Evolutionary conservation across 2,888 invertebrate genomes (phyloP), one percentile per base, ranked within the genome.

Genomic region (Campoplex nolae): DNA sequence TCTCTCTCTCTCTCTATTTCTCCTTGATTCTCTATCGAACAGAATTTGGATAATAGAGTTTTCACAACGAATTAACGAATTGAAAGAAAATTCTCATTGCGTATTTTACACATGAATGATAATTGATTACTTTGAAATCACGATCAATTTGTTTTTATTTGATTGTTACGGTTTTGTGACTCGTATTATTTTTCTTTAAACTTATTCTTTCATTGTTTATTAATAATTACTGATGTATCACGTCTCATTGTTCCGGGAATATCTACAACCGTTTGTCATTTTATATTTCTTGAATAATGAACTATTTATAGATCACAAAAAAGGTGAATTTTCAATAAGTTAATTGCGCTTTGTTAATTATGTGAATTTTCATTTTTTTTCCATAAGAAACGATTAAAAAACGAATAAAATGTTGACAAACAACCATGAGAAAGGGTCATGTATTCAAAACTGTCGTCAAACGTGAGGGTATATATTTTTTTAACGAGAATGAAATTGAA

Each of bases 11-110:
- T 23, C 32, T 48, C 48, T 38, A 68, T 71, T 38, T 67, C 74
- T 80, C 77, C 42, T 74, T 13, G 73, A 87, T 83, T 83, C 88
- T 35, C 38, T 32, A 48, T 23, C 23, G 2, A 65, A n/a, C 13
- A 23, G 67, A 67, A 54, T 67, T 67, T 54, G 35, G 67, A 77
- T 68, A 13, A 56, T 68, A 7, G 0, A 54, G n/a, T 48, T 65
- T 65, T 32, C 48, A 62, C 75, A 45, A 28, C 13, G 16, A 11
- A 28, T 48, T 28, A 16, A 45, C 23, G 68, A 70, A 28, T 45
- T 45, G 42, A 7, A 23, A 28, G 42, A 45, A 70, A 70, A 23
- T 23, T 35, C 23, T 7, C 16, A 2, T 38, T 67, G 8, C 68
- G 23, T n/a, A 42, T 23, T 68, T 58, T 28, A 28, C 28, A 4